These are phyloP conservation scores for Cataglyphis cursor DNA, from an alignment of 2,888 invertebrate genomes.

Conservation along the genomic window DNA sequence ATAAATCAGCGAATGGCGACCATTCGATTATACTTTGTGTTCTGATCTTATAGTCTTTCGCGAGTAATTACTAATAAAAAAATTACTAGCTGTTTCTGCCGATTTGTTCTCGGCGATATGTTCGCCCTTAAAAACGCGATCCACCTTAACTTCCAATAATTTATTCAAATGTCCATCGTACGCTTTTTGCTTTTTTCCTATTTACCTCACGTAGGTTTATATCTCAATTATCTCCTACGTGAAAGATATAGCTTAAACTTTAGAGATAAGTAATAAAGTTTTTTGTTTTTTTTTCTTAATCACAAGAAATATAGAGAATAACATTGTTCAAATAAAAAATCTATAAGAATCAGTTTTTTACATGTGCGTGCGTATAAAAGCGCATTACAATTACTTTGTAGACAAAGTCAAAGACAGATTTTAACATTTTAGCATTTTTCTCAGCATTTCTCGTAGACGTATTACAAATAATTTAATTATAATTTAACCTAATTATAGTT, in stretches of 20 bases:
- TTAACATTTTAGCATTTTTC: not conserved
- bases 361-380: not conserved
- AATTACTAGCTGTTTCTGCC: constrained; percentile 36
- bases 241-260: constrained; percentile 27
- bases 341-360: not conserved
- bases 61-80: constrained; percentile 48
- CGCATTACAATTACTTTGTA: constrained; percentile 14
- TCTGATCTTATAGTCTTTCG: constrained; percentile 39
- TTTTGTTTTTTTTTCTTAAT: constrained; percentile 4
- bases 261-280: constrained; percentile 34
- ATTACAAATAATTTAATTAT: not conserved
- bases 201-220: constrained; percentile 22
- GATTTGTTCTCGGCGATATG: constrained; percentile 25
- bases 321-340: constrained; percentile 16
- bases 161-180: constrained; percentile 64
- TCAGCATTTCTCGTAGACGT: not conserved
- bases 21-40: constrained; percentile 29
- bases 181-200: constrained; percentile 33
- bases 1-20: constrained; percentile 14
- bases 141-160: constrained; percentile 60
- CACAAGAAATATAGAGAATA: constrained; percentile 17
- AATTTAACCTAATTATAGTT: not conserved
- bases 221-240: constrained; percentile 41
- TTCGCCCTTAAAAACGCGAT: constrained; percentile 43
- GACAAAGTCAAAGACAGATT: constrained; percentile 3